A percentile compares a stretch with the other conserved stretches of the same genome.
Conservation (phyloP, 2,113 vertebrate genomes). For the Poeciliopsis occidentalis region DNA sequence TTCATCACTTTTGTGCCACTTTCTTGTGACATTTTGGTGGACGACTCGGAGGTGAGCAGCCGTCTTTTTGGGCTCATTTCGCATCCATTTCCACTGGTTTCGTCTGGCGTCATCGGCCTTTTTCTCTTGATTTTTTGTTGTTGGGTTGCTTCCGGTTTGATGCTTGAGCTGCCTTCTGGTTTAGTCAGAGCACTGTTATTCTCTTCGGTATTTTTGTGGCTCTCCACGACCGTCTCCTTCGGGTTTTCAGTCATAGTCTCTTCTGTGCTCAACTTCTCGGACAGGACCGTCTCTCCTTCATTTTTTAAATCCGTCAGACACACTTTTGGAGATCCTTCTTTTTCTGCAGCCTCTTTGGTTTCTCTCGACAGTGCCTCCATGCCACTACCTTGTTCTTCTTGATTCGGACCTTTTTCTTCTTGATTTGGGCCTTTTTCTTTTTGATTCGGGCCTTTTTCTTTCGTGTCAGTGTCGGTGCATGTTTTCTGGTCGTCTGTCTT, state of each 20-base stretch:
- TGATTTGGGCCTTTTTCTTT: neutral
- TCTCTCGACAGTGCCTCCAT: neutral
- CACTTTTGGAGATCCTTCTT: neutral
- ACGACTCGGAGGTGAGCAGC: neutral
- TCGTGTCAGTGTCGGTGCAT: neutral
- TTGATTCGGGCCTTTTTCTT: neutral
- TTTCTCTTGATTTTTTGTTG: constrained; percentile 3
- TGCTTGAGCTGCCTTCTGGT: neutral
- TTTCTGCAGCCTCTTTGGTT: neutral
- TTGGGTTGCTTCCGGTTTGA: neutral
- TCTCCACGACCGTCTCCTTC: neutral
- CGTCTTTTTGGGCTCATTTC: constrained; percentile 9
- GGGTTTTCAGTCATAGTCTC: neutral
- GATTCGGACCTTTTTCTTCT: neutral
- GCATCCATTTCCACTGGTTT: neutral
- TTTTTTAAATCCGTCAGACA: neutral
- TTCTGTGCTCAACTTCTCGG: neutral
- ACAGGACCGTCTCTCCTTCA: neutral
- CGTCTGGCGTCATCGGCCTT: neutral
- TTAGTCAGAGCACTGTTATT: neutral
- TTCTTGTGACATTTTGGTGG: neutral
- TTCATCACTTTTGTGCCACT: neutral
- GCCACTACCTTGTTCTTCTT: neutral
- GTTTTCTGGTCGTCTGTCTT: neutral
- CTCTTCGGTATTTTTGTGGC: neutral